Percentiles rank a stretch among this genome's conserved stretches.
Conservation (phyloP, 2,113 vertebrate species). For the Cottus gobio region DNA sequence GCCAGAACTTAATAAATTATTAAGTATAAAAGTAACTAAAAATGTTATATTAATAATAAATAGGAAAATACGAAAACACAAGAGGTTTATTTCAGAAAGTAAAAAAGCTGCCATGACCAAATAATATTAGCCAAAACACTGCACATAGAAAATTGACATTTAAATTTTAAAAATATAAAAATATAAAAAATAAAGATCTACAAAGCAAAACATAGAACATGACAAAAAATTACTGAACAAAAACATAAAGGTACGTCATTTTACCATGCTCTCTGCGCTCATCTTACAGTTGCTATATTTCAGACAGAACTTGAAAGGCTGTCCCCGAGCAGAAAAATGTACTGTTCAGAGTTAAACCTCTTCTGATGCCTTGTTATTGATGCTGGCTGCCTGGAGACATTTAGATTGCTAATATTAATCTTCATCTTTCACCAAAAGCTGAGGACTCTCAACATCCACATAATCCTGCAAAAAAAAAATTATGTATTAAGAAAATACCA, state of each 20-base stretch:
- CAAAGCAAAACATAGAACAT: constrained; percentile 6
- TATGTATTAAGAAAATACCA: background rate
- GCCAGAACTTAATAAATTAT: background rate
- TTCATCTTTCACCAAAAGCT: constrained; percentile 27
- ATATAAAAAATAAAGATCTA: background rate
- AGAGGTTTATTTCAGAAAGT: background rate
- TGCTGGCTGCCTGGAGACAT: background rate
- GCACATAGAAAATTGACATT: background rate
- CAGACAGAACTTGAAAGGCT: background rate
- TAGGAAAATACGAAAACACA: background rate
- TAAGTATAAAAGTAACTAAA: background rate
- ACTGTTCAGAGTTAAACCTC: background rate
- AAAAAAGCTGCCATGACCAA: background rate
- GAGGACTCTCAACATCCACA: constrained; percentile 74
- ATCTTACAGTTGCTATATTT: background rate
- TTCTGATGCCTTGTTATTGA: background rate
- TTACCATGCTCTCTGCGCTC: background rate
- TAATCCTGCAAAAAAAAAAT: constrained; percentile 73
- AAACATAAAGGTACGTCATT: background rate
- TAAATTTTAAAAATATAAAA: background rate
- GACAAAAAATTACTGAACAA: background rate
- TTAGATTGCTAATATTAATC: constrained; percentile 35
- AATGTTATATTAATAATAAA: background rate
- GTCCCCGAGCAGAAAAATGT: background rate
- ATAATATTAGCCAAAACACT: background rate